These are phyloP conservation scores for Chrysocyon brachyurus DNA, from an alignment of 2,797 vertebrate genomes.

Conservation along the genomic window DNA sequence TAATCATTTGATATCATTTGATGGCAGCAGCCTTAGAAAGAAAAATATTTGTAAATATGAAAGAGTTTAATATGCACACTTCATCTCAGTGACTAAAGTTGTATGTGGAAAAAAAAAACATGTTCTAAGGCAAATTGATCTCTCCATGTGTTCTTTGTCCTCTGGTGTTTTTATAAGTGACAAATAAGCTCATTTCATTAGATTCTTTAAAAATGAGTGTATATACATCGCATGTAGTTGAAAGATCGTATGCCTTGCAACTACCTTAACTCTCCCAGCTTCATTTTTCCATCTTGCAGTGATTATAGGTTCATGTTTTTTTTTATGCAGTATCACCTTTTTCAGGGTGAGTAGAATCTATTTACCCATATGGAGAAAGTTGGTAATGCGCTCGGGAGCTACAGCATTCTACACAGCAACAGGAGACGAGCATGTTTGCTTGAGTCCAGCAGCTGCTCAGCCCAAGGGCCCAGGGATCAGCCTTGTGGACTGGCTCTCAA, in stretches of 20 bases:
- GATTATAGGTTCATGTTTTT: background rate
- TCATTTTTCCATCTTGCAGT: background rate
- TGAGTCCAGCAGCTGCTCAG: background rate
- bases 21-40: slow-evolving; percentile 73
- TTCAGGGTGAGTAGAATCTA: background rate
- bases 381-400: background rate
- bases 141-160: slow-evolving; percentile 60
- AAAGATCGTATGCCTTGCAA: background rate
- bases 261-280: background rate
- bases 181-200: slow-evolving; percentile 57
- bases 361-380: background rate
- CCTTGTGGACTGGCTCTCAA: background rate
- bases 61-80: slow-evolving; percentile 77
- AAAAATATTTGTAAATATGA: slow-evolving; percentile 83
- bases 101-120: slow-evolving; percentile 67
- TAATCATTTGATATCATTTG: slow-evolving; percentile 83
- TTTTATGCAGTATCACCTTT: background rate
- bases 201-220: background rate
- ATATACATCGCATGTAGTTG: background rate
- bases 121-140: slow-evolving; percentile 43
- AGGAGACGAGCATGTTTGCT: background rate
- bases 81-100: slow-evolving; percentile 73
- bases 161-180: slow-evolving; percentile 70
- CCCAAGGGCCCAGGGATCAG: background rate
- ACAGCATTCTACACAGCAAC: background rate